These are phyloP conservation scores for Ptilodon capucinus DNA, from an alignment of 2,888 invertebrate genomes.

Conservation along the genomic window DNA sequence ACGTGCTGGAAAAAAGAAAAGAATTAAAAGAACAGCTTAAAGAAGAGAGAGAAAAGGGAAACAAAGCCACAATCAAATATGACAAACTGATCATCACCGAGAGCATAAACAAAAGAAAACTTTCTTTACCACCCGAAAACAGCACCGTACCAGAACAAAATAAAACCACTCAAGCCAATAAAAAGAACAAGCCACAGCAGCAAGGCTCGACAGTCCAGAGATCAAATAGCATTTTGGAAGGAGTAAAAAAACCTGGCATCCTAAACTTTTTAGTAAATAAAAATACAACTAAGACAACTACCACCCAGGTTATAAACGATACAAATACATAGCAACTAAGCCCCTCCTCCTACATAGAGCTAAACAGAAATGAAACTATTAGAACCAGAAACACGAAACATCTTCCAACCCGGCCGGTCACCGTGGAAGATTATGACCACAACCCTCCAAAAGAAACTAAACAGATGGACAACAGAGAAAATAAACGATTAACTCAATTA, in stretches of 20 bases:
- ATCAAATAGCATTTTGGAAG: background rate
- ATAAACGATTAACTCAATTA: too few relatives aligned
- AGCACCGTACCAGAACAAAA: background rate
- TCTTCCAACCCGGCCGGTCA: slow-evolving; percentile 16
- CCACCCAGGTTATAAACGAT: too few relatives aligned
- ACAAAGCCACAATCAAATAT: background rate
- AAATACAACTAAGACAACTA: too few relatives aligned
- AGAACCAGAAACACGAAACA: background rate
- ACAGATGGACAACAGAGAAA: too few relatives aligned
- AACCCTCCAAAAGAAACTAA: too few relatives aligned
- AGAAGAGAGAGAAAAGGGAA: background rate
- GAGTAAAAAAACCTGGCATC: background rate
- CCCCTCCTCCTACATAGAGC: too few relatives aligned
- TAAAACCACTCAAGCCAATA: too few relatives aligned
- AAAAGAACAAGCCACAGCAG: background rate
- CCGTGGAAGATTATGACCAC: slow-evolving; percentile 14
- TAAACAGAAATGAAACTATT: background rate
- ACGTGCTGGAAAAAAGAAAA: background rate
- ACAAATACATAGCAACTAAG: background rate
- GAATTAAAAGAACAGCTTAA: background rate
- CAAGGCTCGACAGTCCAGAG: background rate
- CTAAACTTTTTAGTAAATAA: background rate
- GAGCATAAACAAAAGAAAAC: background rate
- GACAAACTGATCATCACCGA: background rate
- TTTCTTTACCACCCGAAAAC: background rate